These are phyloP conservation scores for Trinectes maculatus DNA, from an alignment of 2,113 vertebrate genomes.

Conservation along the genomic window DNA sequence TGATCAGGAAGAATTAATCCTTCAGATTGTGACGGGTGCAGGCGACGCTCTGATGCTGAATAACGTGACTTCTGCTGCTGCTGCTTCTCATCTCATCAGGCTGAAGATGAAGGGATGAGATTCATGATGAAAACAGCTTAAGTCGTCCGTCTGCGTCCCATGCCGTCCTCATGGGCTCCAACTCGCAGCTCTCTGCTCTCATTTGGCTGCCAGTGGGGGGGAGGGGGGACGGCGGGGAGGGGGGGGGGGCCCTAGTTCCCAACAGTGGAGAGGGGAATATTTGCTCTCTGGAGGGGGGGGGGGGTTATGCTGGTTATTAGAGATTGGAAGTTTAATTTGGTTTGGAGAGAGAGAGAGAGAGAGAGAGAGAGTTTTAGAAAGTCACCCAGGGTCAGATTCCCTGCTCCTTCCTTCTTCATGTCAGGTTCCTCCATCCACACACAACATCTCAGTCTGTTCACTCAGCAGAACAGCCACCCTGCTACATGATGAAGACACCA, in stretches of 20 bases:
- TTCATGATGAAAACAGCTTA: constrained; percentile 70
- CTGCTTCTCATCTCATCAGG: constrained; percentile 61
- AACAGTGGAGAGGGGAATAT: constrained; percentile 52
- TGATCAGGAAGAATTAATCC: constrained; percentile 62
- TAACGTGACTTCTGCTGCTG: constrained; percentile 56
- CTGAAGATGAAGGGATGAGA: constrained; percentile 77
- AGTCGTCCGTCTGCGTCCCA: constrained; percentile 67
- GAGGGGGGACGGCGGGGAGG: no score
- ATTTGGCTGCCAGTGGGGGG: constrained; percentile 75
- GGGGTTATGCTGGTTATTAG: constrained; percentile 54
- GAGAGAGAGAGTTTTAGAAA: background rate
- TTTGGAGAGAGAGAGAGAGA: constrained; percentile 2
- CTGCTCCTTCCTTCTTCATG: no score
- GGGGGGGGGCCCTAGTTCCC: no score
- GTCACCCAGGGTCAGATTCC: background rate
- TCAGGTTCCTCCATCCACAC: no score
- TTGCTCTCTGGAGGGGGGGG: constrained; percentile 44
- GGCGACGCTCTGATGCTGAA: constrained; percentile 28
- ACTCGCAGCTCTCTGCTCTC: constrained; percentile 67
- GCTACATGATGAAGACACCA: no score
- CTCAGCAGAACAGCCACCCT: no score
- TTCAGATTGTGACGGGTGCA: constrained; percentile 24
- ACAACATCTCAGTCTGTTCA: no score
- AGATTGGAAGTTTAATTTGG: constrained; percentile 61
- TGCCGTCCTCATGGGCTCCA: constrained; percentile 63